Percentiles rank a stretch among this genome's conserved stretches.
These are phyloP conservation scores for Theristicus caerulescens DNA, from an alignment of 2,113 vertebrate species.

Conservation along the genomic window DNA sequence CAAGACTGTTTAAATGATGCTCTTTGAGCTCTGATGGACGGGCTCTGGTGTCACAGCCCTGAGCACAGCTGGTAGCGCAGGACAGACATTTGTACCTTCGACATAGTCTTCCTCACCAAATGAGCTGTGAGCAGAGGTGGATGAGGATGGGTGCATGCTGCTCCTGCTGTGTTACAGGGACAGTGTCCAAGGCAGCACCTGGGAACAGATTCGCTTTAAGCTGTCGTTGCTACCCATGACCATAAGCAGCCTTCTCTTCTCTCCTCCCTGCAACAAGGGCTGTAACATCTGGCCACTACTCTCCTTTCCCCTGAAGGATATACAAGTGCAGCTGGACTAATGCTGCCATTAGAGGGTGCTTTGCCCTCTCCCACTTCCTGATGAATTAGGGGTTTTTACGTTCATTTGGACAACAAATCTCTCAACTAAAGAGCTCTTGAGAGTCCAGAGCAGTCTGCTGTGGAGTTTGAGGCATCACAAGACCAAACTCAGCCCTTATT, in stretches of 20 bases:
- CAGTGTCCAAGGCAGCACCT: background rate
- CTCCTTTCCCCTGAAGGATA: background rate
- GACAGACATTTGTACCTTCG: background rate
- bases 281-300: background rate
- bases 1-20: background rate
- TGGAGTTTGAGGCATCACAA: background rate
- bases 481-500: background rate
- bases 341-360: background rate
- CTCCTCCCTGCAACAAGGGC: background rate
- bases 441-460: background rate
- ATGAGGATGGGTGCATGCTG: background rate
- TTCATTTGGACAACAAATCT: background rate
- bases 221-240: background rate
- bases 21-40: background rate
- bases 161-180: background rate
- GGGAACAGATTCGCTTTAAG: background rate
- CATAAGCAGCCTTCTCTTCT: background rate
- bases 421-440: background rate
- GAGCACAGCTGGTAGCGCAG: background rate
- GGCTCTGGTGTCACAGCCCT: background rate
- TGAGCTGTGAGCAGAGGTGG: background rate
- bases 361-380: background rate
- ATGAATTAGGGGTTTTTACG: background rate
- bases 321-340: background rate
- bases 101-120: background rate